Percentiles rank a stretch among this genome's conserved stretches.
phyloP scores from a whole-genome alignment of 2,888 invertebrate species.

The Leptopilina syphax region DNA sequence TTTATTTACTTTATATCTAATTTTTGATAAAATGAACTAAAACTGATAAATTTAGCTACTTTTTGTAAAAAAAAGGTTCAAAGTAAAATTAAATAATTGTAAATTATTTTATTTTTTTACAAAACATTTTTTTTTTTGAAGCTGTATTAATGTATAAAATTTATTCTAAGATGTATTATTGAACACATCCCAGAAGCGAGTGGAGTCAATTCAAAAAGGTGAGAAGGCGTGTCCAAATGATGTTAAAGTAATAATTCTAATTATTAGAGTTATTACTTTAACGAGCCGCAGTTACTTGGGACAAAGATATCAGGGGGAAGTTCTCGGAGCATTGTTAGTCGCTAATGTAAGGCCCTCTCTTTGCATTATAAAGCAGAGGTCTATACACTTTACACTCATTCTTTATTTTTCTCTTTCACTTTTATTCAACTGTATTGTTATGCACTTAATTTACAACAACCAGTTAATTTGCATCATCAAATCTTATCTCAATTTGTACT shows the following conservation, averaged over 20 bases:
- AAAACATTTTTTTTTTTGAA: no score
- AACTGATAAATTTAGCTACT: no score
- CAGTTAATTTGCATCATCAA: neutral
- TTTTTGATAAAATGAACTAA: no score
- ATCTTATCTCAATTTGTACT: neutral
- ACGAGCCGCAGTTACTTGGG: slow-evolving; percentile 66
- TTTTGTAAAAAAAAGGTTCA: no score
- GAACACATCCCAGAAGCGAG: slow-evolving; percentile 13
- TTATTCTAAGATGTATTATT: slow-evolving; percentile 21
- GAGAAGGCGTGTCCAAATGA: slow-evolving; percentile 67
- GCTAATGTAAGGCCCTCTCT: slow-evolving; percentile 68
- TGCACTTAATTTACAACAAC: neutral
- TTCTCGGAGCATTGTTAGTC: slow-evolving; percentile 64
- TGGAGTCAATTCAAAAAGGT: slow-evolving; percentile 62
- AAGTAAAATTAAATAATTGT: no score
- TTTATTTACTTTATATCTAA: no score
- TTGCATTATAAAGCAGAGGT: slow-evolving; percentile 65
- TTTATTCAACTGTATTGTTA: neutral
- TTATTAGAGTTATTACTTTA: slow-evolving; percentile 71
- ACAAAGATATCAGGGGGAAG: slow-evolving; percentile 52
- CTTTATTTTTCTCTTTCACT: neutral
- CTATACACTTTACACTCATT: neutral
- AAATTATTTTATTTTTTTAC: no score
- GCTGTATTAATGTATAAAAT: slow-evolving; percentile 30
- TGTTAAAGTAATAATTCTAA: slow-evolving; percentile 53